Evolutionary conservation across 2,113 vertebrate genomes (phyloP).

Genomic region (Tiliqua scincoides): DNA sequence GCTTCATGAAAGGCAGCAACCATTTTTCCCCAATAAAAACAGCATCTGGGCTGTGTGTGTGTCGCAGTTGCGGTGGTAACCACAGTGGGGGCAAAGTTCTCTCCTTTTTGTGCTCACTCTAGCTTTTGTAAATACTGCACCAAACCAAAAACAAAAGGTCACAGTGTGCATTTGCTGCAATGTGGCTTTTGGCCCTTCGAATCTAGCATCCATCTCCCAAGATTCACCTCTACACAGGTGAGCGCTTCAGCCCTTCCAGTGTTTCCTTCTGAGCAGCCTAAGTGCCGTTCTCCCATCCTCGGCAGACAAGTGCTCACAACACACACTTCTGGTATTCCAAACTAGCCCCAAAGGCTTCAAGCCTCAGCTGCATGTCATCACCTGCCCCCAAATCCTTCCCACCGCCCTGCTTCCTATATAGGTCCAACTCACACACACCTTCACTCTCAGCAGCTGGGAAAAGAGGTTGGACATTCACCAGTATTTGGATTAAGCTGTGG

Average conservation of each 20-base stretch:
- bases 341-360: background rate
- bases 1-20: too few relatives aligned
- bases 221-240: background rate
- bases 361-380: background rate
- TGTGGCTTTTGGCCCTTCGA: too few relatives aligned
- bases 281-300: background rate
- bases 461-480: background rate
- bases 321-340: background rate
- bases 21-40: too few relatives aligned
- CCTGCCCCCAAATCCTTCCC: background rate
- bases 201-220: background rate
- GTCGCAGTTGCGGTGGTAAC: too few relatives aligned
- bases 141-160: too few relatives aligned
- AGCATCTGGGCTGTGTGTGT: too few relatives aligned
- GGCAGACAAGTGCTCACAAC: background rate
- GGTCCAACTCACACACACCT: background rate
- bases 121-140: too few relatives aligned
- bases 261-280: background rate
- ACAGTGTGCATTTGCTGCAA: too few relatives aligned
- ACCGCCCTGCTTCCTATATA: background rate
- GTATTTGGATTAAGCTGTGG: background rate
- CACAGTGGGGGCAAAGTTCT: too few relatives aligned
- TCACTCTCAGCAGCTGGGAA: background rate
- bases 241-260: background rate
- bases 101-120: too few relatives aligned